These are phyloP conservation scores for Dynastes hyllus DNA, from an alignment of 2,888 invertebrate genomes.

Conservation along the genomic window DNA sequence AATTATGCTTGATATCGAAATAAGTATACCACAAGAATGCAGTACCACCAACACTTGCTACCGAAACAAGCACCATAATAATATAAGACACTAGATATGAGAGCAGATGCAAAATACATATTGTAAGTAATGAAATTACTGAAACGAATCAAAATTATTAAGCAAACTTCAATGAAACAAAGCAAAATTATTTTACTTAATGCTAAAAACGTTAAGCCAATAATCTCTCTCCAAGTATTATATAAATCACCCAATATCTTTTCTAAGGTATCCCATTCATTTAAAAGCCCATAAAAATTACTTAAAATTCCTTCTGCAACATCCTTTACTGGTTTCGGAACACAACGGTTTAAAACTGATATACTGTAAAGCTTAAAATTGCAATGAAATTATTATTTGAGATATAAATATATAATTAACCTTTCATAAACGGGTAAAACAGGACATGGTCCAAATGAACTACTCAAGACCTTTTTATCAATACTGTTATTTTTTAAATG, in stretches of 20 bases:
- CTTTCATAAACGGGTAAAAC: conserved; percentile 84
- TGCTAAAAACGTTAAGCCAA: conserved; percentile 85
- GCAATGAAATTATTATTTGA: too few species aligned
- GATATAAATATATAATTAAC: conserved; percentile 66
- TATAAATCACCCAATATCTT: conserved; percentile 92
- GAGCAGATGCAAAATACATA: conserved; percentile 87
- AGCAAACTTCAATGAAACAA: conserved; percentile 44
- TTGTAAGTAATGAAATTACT: conserved; percentile 89
- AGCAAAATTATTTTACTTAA: conserved; percentile 76
- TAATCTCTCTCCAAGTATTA: conserved; percentile 90
- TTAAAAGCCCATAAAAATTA: conserved; percentile 86
- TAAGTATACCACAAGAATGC: conserved; percentile 93
- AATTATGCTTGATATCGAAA: conserved; percentile 80
- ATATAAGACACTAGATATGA: conserved; percentile 91
- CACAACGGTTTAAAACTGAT: conserved; percentile 89
- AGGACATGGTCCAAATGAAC: conserved; percentile 85
- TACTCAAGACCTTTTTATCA: conserved; percentile 63
- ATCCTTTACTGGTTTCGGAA: conserved; percentile 83
- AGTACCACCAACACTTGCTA: conserved; percentile 86
- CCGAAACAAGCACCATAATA: conserved; percentile 86
- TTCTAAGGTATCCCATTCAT: conserved; percentile 91
- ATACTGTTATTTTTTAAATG: conserved; percentile 67
- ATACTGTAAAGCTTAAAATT: conserved; percentile 4
- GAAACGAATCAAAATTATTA: conserved; percentile 65
- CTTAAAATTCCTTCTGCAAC: conserved; percentile 77